A percentile compares a stretch with the other conserved stretches of the same genome.
Evolutionary conservation across 1,140 invertebrate genomes (phyloP).

Genomic region (Pantala flavescens): DNA sequence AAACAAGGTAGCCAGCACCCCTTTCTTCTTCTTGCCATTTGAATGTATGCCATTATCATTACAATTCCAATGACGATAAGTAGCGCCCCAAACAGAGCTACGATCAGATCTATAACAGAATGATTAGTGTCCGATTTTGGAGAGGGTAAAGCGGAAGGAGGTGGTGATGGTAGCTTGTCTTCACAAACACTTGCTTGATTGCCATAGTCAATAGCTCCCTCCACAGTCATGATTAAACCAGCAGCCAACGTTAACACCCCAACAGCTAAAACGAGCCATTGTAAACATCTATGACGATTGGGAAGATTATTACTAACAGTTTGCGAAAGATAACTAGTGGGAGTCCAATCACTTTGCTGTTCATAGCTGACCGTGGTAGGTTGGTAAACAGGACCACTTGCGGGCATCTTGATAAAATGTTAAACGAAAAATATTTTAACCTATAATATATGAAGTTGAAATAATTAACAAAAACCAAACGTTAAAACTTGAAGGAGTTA

Average conservation of each 20-base stretch:
- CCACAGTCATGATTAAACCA: constrained; percentile 28
- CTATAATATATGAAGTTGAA: no score
- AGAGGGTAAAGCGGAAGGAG: not conserved
- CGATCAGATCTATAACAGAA: constrained; percentile 16
- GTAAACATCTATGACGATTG: constrained; percentile 37
- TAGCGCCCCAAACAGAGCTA: constrained; percentile 25
- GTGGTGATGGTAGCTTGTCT: not conserved
- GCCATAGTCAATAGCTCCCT: constrained; percentile 24
- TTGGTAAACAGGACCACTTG: constrained; percentile 53
- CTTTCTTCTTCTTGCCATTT: constrained; percentile 27
- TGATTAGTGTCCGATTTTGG: not conserved
- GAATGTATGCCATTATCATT: constrained; percentile 24
- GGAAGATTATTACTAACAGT: constrained; percentile 37
- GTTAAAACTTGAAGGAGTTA: no score
- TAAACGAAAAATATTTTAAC: no score
- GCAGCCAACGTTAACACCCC: constrained; percentile 23
- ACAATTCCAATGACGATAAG: constrained; percentile 27
- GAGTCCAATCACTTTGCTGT: constrained; percentile 41
- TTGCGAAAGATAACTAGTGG: constrained; percentile 45
- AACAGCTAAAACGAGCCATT: constrained; percentile 25
- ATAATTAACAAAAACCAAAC: no score
- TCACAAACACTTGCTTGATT: not conserved
- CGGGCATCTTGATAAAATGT: constrained; percentile 36
- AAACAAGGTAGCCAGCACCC: constrained; percentile 27
- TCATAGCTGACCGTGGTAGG: constrained; percentile 60